Percentiles rank a stretch among this genome's conserved stretches.
phyloP scores from a whole-genome alignment of 1,140 invertebrate genomes.

The Teleopsis dalmanni region DNA sequence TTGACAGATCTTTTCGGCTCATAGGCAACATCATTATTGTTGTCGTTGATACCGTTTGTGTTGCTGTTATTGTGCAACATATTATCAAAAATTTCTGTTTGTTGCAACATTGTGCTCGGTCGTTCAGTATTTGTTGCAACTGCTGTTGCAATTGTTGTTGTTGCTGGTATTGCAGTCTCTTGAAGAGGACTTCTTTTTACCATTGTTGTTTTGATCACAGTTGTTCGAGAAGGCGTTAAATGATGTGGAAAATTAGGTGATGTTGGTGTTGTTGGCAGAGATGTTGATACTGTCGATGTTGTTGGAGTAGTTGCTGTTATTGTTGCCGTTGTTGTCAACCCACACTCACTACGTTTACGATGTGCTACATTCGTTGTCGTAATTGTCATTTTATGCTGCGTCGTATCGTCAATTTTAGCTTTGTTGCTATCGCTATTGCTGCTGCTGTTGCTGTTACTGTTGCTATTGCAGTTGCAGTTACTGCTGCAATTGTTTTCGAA shows the following conservation, averaged over 20 bases:
- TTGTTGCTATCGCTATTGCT: constrained; percentile 17
- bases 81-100: constrained; percentile 5
- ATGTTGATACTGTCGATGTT: constrained; percentile 28
- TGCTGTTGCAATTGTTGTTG: constrained; percentile 19
- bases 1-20: constrained; percentile 26
- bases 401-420: constrained; percentile 33
- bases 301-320: constrained; percentile 12
- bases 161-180: constrained; percentile 18
- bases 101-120: constrained; percentile 14
- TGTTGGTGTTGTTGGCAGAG: constrained; percentile 12
- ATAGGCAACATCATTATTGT: too few relatives aligned
- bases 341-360: constrained; percentile 23
- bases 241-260: constrained; percentile 34
- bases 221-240: constrained; percentile 40
- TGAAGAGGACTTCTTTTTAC: constrained; percentile 42
- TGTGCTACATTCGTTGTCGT: constrained; percentile 22
- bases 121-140: constrained; percentile 16
- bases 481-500: constrained; percentile 12
- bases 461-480: constrained; percentile 24
- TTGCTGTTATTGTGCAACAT: too few relatives aligned
- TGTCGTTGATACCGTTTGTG: constrained; percentile 7
- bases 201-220: constrained; percentile 45
- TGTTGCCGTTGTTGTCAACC: constrained; percentile 19
- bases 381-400: constrained; percentile 42
- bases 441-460: constrained; percentile 11